Evolutionary conservation across 2,888 invertebrate genomes (phyloP).

Genomic region (Xylocampa areola): DNA sequence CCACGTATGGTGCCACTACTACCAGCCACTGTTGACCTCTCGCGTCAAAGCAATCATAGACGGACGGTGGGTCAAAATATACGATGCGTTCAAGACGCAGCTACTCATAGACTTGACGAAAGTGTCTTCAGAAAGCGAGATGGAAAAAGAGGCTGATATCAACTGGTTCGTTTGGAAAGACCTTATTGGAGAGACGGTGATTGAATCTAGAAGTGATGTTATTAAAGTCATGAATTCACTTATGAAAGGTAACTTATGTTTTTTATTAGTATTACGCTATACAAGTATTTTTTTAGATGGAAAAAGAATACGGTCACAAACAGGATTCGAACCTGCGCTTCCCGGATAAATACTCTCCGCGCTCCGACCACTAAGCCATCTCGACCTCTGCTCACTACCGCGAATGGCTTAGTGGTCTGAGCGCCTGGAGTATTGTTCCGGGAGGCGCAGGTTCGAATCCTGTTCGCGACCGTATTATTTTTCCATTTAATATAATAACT

Average conservation of each 20-base stretch:
- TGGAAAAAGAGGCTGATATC: conserved; percentile 90
- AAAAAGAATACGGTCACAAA: too few relatives aligned
- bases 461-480: too few relatives aligned
- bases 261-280: background rate
- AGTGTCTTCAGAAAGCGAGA: conserved; percentile 80
- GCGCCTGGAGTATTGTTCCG: too few relatives aligned
- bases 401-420: too few relatives aligned
- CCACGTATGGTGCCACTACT: conserved; percentile 93
- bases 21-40: conserved; percentile 93
- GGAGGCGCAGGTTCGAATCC: too few relatives aligned
- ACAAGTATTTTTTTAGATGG: too few relatives aligned
- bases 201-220: conserved; percentile 83
- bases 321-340: too few relatives aligned
- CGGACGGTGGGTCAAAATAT: conserved; percentile 79
- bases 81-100: conserved; percentile 79
- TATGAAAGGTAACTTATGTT: conserved; percentile 80
- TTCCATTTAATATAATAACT: too few relatives aligned
- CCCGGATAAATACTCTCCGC: too few relatives aligned
- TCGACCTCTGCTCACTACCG: too few relatives aligned
- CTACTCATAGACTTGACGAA: conserved; percentile 80
- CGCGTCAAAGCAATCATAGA: conserved; percentile 91
- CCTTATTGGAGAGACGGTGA: conserved; percentile 87
- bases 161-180: conserved; percentile 94
- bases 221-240: conserved; percentile 85
- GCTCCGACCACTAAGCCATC: too few relatives aligned